Percentiles rank a stretch among this genome's conserved stretches.
phyloP scores from a whole-genome alignment of 2,797 vertebrate genomes.

The Chromobotia macracanthus region DNA sequence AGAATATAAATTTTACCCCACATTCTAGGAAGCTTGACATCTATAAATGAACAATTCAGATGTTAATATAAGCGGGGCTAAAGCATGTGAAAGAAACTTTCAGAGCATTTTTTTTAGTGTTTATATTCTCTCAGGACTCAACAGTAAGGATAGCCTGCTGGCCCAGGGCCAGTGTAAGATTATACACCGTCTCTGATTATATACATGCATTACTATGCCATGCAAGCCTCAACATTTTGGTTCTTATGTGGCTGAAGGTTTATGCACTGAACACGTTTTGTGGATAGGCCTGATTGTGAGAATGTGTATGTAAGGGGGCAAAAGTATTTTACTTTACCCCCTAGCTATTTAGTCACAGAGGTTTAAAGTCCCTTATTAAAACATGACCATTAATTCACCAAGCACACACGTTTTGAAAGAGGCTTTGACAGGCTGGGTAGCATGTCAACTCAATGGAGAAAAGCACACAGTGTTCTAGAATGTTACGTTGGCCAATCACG shows the following conservation, averaged over 20 bases:
- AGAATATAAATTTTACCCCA: background rate
- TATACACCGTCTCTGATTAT: background rate
- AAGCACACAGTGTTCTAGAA: conserved; percentile 64
- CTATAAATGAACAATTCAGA: conserved; percentile 3
- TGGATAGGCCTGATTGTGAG: background rate
- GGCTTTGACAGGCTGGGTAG: conserved; percentile 73
- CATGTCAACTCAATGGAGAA: conserved; percentile 70
- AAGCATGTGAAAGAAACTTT: conserved; percentile 8
- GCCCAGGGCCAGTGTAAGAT: too few relatives aligned
- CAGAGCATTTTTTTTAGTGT: too few relatives aligned
- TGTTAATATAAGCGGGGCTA: background rate
- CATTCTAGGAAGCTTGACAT: background rate
- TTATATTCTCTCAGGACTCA: too few relatives aligned
- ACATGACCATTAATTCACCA: conserved; percentile 68
- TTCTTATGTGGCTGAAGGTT: background rate
- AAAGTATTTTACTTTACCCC: background rate
- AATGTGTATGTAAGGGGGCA: background rate
- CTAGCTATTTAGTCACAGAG: conserved; percentile 51
- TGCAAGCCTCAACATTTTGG: background rate
- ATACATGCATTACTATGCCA: background rate
- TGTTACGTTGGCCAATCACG: conserved; percentile 67
- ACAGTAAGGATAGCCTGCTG: too few relatives aligned
- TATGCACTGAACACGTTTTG: background rate
- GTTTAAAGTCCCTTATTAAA: conserved; percentile 64
- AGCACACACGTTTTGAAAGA: conserved; percentile 70